phyloP scores from a whole-genome alignment of 2,113 vertebrate species.

The Oreotrochilus melanogaster region DNA sequence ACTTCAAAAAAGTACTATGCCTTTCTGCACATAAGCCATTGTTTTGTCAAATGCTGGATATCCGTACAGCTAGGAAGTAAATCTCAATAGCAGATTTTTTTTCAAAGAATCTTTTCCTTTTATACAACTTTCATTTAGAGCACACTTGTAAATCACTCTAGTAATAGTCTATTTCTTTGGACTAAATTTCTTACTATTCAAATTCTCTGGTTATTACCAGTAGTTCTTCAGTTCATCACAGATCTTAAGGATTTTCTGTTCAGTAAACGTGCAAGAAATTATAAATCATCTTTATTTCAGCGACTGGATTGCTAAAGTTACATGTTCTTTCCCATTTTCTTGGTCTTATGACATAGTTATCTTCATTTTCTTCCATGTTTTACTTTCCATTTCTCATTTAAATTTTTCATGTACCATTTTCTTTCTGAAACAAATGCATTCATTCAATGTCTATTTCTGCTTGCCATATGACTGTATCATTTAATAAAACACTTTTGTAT shows the following conservation, averaged over 20 bases:
- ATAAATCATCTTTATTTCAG: not conserved
- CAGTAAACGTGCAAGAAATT: conserved; percentile 33
- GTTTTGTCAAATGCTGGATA: not conserved
- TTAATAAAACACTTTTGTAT: not conserved
- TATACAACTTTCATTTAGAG: conserved; percentile 10
- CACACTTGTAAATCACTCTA: conserved; percentile 17
- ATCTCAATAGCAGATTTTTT: not conserved
- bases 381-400: conserved; percentile 36
- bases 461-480: not conserved
- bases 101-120: not conserved
- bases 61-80: not conserved
- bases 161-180: conserved; percentile 36
- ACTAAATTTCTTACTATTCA: conserved; percentile 36
- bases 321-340: conserved; percentile 4
- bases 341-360: not conserved
- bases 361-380: conserved; percentile 31
- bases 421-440: not conserved
- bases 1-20: not conserved
- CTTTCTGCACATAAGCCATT: not conserved
- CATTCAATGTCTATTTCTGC: not conserved
- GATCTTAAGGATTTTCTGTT: conserved; percentile 36
- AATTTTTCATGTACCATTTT: conserved; percentile 4
- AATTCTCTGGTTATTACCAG: conserved; percentile 34
- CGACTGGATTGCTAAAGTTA: not conserved
- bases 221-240: conserved; percentile 16